These are phyloP conservation scores for Semaprochilodus insignis DNA, from an alignment of 2,797 vertebrate species.

Conservation along the genomic window DNA sequence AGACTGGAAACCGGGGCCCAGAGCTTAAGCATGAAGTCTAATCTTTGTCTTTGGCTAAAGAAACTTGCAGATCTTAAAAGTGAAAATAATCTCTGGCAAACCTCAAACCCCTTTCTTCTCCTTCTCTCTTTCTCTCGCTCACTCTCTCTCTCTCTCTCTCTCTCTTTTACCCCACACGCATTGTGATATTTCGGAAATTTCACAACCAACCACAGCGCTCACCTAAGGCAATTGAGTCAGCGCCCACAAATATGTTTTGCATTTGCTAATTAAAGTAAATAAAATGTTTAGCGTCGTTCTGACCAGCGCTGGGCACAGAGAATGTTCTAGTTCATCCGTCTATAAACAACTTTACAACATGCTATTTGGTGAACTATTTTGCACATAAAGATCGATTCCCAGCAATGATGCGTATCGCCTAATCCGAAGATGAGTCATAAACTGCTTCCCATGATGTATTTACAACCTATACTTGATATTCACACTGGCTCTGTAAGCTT, in stretches of 20 bases:
- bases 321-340: constrained; percentile 44
- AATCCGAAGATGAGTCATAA: constrained; percentile 1
- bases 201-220: constrained; percentile 56
- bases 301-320: constrained; percentile 53
- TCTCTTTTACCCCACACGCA: constrained; percentile 41
- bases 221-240: constrained; percentile 58
- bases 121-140: neutral
- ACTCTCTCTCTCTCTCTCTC: constrained; percentile 5
- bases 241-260: constrained; percentile 63
- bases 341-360: constrained; percentile 62
- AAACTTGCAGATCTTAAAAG: constrained; percentile 5
- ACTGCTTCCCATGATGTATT: neutral
- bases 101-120: neutral
- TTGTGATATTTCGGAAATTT: constrained; percentile 50
- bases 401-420: constrained; percentile 50
- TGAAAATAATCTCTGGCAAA: constrained; percentile 20
- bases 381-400: constrained; percentile 48
- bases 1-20: constrained; percentile 3
- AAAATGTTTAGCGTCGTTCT: constrained; percentile 58
- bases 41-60: constrained; percentile 35
- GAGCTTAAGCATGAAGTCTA: constrained; percentile 19
- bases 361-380: constrained; percentile 53
- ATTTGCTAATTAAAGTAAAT: constrained; percentile 62
- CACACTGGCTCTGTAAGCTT: neutral
- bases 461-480: neutral